Evolutionary conservation across 2,888 invertebrate genomes (phyloP).

Genomic region (Drosophila paramelanica): DNA sequence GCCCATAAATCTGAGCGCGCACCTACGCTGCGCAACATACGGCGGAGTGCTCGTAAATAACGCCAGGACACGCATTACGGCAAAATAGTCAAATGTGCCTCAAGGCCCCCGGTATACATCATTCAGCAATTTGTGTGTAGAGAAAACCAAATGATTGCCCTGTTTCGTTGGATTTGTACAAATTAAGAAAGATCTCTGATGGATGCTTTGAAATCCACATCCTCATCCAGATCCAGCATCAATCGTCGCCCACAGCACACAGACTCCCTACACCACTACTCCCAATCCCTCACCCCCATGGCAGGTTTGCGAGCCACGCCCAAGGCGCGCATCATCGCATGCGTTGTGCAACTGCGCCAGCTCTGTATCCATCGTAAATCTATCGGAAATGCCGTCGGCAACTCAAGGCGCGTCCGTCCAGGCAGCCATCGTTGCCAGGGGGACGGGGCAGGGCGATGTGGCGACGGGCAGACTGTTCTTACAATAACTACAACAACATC

Average conservation of each 20-base stretch:
- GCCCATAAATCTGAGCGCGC: conserved; percentile 70
- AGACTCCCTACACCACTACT: conserved; percentile 8
- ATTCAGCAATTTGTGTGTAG: conserved; percentile 43
- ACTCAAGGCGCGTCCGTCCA: conserved; percentile 15
- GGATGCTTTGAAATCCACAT: conserved; percentile 42
- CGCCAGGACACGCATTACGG: conserved; percentile 60
- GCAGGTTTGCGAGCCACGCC: conserved; percentile 62
- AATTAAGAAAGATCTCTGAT: conserved; percentile 53
- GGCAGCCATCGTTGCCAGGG: conserved; percentile 55
- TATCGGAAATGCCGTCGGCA: conserved; percentile 70
- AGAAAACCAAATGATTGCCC: conserved; percentile 5
- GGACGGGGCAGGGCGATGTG: conserved; percentile 1
- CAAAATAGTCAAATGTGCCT: conserved; percentile 65
- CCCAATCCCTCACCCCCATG: conserved; percentile 5
- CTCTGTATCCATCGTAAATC: conserved; percentile 60
- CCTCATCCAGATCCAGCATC: conserved; percentile 46
- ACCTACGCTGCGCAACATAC: conserved; percentile 60
- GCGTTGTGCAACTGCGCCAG: conserved; percentile 53
- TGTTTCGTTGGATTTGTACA: conserved; percentile 18
- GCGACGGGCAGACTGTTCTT: conserved; percentile 14
- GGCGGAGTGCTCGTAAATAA: conserved; percentile 71
- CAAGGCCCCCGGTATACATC: conserved; percentile 27
- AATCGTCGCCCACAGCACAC: conserved; percentile 58
- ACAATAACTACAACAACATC: conserved; percentile 8
- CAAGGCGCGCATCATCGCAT: conserved; percentile 55